Base-by-base conservation (phyloP, 2,113 vertebrate species). In the Leptocoma aspasia region DNA sequence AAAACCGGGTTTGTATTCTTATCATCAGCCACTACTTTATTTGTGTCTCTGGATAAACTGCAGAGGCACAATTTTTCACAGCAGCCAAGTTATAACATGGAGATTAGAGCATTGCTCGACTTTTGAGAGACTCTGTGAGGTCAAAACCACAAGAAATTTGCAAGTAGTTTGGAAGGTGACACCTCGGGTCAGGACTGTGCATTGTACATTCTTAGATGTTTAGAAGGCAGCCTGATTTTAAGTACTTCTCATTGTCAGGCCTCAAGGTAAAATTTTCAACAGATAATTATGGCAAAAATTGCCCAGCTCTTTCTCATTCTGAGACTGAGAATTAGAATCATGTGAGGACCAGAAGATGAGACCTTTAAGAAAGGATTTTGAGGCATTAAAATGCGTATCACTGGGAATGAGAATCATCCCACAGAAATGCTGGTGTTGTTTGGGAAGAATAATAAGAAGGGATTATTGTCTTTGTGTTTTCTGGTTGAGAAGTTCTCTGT, bases 301-400 rank as follows among this genome's bases (percentile, higher is more conserved):
- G 22, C 27, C 21, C 53, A 64, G 31, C 13, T 75, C 50, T 89
- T 81, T 75, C 42, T 81, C 33, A 53, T 95, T 89, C 69, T 54
- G 19, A 63, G 44, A 41, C 5, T 39, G 33, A 82, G 77, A 91
- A 92, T 91, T 92, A 84, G 24, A 95, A 92, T 92, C 77, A 92
- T 37, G 35, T 79, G 90, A 60, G 63, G 47, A 61, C 64, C 84
- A 79, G 65, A 92, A 87, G 71, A 60, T 87, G 9, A 39, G 39
- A 95, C 73, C 60, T 96, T 89, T 52, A 89, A 73, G 77, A 70
- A 94, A 92, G 65, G 42, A 91, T 85, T 96, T 68, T 54, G 35
- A 82, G 44, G 19, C 53, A 93, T 93, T 92, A 89, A 82, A 82
- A 47, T 64, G 18, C 13, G 17, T 78, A 87, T 92, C 42, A 66